Base-by-base conservation (phyloP, 2,797 vertebrate species). In the Galago senegalensis region DNA sequence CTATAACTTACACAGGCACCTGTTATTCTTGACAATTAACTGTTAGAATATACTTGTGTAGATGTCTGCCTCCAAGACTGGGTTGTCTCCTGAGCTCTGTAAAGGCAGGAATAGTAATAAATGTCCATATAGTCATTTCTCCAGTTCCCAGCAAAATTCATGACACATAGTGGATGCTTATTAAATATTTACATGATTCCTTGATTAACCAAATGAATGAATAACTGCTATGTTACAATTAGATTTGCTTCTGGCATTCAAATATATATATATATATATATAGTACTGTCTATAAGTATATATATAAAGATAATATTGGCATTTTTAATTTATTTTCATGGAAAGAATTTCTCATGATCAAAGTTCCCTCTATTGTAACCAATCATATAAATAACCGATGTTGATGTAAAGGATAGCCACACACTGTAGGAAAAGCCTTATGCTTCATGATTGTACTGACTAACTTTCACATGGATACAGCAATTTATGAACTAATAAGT, bases 231-330 rank as follows among this genome's bases (percentile, higher is more conserved):
- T 31, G 43, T 65, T 82, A 63, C 11, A 77, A 7, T 60, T 79
- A 37, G 4, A 69, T 77, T 93, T 91, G n/a, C 69, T 82, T 92
- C 94, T 14, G 67, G 18, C 21, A 72, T 87, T 61, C n/a, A 80
- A 67, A 58, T 46, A 49, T 46, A 60, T 13, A 49, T 49, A 46
- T 12, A 53, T 46, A 49, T 46, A 60, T 13, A 49, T 49, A 46
- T 12, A 53, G 49, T 53, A 14, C 49, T 16, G 49, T 12, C 46
- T 49, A 12, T 49, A 49, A 49, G 13, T 53, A 53, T 16, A 14
- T 53, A 53, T 53, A 53, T 53, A 53, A 14, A 53, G 13, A 9
- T 8, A 73, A 16, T 23, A 7, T 10, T 79, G 31, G 34, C 18
- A 73, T 85, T 63, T n/a, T 76, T 18, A 34, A 17, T 94, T 81